Conservation (phyloP, 1,140 invertebrate genomes). For the Zaprionus inermis region DNA sequence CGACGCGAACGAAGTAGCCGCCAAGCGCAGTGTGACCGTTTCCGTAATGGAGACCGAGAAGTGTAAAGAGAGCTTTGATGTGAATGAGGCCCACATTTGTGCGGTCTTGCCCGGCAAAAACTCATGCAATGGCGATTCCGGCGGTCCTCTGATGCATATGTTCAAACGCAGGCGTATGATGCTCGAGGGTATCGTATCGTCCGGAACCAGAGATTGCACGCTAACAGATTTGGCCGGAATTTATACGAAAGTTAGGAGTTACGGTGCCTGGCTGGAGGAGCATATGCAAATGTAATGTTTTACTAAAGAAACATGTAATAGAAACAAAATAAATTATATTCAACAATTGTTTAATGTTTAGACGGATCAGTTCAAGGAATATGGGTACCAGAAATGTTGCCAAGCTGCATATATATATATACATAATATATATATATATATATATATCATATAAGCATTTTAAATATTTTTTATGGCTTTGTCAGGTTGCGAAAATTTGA, state of each 20-base stretch:
- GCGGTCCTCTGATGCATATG: constrained; percentile 14
- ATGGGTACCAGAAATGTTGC: no score
- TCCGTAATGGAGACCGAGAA: not conserved
- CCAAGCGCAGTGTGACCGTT: constrained; percentile 6
- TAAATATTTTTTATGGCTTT: no score
- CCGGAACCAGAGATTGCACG: not conserved
- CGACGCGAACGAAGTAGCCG: not conserved
- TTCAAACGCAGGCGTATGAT: constrained; percentile 9
- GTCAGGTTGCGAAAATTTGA: not conserved
- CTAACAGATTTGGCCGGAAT: not conserved
- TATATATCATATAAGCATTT: not conserved
- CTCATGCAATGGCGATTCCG: constrained; percentile 21
- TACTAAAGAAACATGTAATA: not conserved
- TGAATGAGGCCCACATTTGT: not conserved
- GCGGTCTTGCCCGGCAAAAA: not conserved
- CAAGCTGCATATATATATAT: no score
- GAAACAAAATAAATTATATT: not conserved
- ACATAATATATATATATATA: no score
- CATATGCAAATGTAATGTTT: not conserved
- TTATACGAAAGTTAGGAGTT: constrained; percentile 16
- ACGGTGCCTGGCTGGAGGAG: not conserved
- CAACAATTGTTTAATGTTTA: not conserved
- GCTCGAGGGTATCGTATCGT: constrained; percentile 13
- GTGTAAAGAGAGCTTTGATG: not conserved
- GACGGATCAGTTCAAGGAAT: not conserved